phyloP scores from a whole-genome alignment of 2,888 invertebrate genomes.

The Orchesellides sinensis region DNA sequence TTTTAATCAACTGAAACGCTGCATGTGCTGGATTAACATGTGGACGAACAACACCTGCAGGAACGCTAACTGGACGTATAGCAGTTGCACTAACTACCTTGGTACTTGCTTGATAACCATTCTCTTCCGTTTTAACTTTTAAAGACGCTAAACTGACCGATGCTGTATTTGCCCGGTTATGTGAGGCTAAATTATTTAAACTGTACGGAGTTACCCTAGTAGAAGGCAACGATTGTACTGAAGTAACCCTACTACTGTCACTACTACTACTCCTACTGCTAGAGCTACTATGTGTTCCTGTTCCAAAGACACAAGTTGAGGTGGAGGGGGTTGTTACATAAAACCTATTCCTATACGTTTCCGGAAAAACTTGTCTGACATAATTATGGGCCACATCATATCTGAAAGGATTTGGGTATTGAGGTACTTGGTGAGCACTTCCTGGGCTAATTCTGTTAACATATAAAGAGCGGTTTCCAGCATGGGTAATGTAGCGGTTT shows the following conservation, averaged over 20 bases:
- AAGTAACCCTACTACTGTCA: no score
- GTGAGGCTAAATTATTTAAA: not conserved
- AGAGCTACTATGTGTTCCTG: not conserved
- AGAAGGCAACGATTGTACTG: no score
- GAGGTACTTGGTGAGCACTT: not conserved
- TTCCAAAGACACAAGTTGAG: not conserved
- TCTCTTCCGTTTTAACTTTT: not conserved
- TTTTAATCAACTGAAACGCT: not conserved
- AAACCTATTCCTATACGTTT: no score
- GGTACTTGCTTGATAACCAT: not conserved
- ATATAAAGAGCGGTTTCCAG: not conserved
- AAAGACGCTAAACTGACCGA: not conserved
- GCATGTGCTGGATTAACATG: slow-evolving; percentile 39
- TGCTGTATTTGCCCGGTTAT: not conserved
- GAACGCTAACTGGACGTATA: not conserved
- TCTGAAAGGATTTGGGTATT: slow-evolving; percentile 23
- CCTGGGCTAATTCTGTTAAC: no score
- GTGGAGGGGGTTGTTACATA: no score
- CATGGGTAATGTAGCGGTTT: not conserved
- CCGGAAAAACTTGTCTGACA: slow-evolving; percentile 1
- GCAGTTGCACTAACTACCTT: not conserved
- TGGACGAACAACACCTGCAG: slow-evolving; percentile 16
- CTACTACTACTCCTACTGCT: not conserved
- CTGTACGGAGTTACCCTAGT: slow-evolving; percentile 2
- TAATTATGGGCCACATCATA: not conserved